Evolutionary conservation across 2,113 vertebrate species (phyloP).

Genomic region (Vicugna pacos): DNA sequence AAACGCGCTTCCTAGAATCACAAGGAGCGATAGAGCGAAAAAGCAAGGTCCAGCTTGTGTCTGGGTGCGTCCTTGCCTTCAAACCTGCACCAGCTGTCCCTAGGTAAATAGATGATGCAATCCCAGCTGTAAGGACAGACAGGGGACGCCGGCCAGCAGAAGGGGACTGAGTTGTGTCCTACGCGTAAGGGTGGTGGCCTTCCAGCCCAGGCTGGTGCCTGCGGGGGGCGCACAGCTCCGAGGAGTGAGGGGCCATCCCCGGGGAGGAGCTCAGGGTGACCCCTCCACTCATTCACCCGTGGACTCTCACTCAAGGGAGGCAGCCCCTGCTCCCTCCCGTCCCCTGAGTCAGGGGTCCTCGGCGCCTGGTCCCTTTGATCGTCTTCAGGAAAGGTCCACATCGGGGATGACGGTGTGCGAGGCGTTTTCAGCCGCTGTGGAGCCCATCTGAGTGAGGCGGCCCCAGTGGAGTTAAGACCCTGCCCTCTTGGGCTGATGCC

Average conservation of each 20-base stretch:
- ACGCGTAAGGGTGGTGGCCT: too few relatives aligned
- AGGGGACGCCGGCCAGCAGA: background rate
- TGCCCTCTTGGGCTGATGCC: background rate
- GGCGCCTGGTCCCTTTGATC: background rate
- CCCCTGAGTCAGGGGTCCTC: background rate
- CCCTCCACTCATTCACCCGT: too few relatives aligned
- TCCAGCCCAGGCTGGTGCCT: too few relatives aligned
- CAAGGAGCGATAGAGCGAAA: conserved; percentile 52
- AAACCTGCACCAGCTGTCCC: conserved; percentile 37
- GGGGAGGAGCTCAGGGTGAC: too few relatives aligned
- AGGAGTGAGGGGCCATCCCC: too few relatives aligned
- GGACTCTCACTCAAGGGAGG: too few relatives aligned
- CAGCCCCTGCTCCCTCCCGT: too few relatives aligned
- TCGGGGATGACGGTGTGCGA: background rate
- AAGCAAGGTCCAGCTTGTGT: background rate
- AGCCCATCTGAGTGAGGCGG: background rate
- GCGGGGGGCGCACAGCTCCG: too few relatives aligned
- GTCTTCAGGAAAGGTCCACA: background rate
- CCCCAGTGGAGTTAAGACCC: background rate
- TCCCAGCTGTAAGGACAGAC: background rate
- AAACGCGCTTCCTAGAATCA: background rate
- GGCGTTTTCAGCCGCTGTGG: background rate
- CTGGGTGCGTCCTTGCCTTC: conserved; percentile 53
- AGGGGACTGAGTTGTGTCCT: background rate
- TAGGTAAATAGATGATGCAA: background rate